These are phyloP conservation scores for Pyralis farinalis DNA, from an alignment of 2,888 invertebrate species.

Conservation along the genomic window DNA sequence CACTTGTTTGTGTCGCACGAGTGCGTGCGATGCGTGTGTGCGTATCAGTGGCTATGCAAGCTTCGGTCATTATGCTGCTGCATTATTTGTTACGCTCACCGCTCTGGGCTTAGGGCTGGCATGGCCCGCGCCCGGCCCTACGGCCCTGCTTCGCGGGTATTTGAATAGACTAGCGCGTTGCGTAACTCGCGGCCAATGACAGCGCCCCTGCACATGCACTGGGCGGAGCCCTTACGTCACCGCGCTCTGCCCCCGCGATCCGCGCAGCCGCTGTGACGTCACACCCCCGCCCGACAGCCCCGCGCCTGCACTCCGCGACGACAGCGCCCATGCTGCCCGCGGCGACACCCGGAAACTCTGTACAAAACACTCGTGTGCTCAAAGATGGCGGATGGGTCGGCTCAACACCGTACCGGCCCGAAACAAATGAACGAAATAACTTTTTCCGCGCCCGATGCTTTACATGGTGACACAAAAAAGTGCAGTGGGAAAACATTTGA, in stretches of 20 bases:
- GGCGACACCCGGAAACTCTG: constrained; percentile 55
- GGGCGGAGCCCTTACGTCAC: constrained; percentile 80
- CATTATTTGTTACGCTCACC: constrained; percentile 58
- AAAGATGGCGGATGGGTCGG: constrained; percentile 92
- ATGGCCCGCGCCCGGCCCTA: constrained; percentile 61
- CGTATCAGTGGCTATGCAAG: constrained; percentile 22
- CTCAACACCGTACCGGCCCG: constrained; percentile 82
- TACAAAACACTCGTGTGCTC: constrained; percentile 84
- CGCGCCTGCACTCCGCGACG: constrained; percentile 51
- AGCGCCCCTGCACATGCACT: constrained; percentile 73
- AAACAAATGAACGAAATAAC: constrained; percentile 79
- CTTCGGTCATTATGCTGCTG: constrained; percentile 62
- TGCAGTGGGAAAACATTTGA: constrained; percentile 69
- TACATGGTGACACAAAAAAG: constrained; percentile 78
- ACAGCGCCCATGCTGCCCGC: constrained; percentile 57
- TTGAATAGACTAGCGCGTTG: constrained; percentile 70
- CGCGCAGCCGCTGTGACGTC: constrained; percentile 80
- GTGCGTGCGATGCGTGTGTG: constrained; percentile 32
- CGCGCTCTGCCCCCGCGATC: constrained; percentile 60
- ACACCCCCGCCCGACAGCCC: constrained; percentile 42
- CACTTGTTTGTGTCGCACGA: constrained; percentile 47
- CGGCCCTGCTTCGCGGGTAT: constrained; percentile 65
- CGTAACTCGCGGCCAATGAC: constrained; percentile 79
- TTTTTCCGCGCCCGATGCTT: constrained; percentile 75
- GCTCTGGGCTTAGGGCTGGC: constrained; percentile 49